A percentile compares a stretch with the other conserved stretches of the same genome.
Conservation (phyloP, 92 coral and sea anemone species). For the Isaurus tuberculatus region DNA sequence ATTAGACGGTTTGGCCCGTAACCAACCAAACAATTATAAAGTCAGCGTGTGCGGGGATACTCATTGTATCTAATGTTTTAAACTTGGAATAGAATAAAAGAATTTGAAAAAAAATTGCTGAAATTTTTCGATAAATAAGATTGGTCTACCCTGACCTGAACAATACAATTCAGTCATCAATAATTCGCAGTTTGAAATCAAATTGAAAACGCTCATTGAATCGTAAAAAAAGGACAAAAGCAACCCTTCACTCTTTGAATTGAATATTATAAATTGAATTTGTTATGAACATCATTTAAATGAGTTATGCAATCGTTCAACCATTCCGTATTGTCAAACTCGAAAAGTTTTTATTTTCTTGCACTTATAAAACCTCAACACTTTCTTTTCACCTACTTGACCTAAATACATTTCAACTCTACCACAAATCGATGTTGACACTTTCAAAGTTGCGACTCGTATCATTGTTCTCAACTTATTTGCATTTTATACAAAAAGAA, state of each 20-base stretch:
- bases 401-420: not conserved
- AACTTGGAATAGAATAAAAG: not conserved
- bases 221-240: constrained; percentile 13
- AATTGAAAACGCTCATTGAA: not conserved
- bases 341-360: not conserved
- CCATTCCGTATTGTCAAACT: constrained; percentile 10
- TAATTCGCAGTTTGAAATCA: not conserved
- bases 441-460: not conserved
- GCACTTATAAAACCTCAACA: not conserved
- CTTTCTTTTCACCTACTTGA: not conserved
- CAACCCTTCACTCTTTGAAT: not conserved
- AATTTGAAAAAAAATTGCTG: not conserved
- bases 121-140: not conserved
- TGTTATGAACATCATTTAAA: constrained; percentile 22
- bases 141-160: not conserved
- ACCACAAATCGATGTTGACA: not conserved
- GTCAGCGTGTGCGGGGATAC: constrained; percentile 6
- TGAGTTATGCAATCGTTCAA: not conserved
- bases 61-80: not conserved
- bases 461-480: not conserved
- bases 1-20: not conserved
- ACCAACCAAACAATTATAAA: not conserved
- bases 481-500: not conserved
- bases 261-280: constrained; percentile 47
- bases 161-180: not conserved